Conservation (phyloP, 2,113 vertebrate species). For the Sapayoa aenigma region DNA sequence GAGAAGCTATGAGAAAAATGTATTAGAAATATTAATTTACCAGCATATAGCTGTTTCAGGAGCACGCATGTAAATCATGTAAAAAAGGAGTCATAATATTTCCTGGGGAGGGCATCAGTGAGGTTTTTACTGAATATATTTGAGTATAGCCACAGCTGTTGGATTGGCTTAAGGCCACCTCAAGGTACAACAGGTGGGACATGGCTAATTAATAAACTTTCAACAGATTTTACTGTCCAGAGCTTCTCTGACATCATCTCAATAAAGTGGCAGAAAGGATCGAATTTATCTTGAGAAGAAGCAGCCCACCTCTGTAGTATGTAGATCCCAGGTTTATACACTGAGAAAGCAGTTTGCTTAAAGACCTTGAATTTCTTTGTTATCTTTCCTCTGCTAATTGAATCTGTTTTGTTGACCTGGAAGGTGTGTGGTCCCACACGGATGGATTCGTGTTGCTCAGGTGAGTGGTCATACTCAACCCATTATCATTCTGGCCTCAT, state of each 20-base stretch:
- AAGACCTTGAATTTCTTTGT: background rate
- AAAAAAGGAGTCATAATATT: background rate
- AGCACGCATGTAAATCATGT: background rate
- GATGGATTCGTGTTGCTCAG: slow-evolving; percentile 77
- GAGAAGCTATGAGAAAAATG: background rate
- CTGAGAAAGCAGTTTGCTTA: background rate
- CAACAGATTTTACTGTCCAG: background rate
- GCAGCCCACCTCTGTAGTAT: background rate
- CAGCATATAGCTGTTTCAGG: background rate
- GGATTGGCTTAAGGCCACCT: slow-evolving; percentile 27
- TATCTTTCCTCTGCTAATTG: background rate
- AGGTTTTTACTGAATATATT: background rate
- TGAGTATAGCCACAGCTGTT: slow-evolving; percentile 27
- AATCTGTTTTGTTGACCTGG: background rate
- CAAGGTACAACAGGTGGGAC: slow-evolving; percentile 3
- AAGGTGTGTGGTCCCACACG: slow-evolving; percentile 74
- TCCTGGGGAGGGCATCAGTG: background rate
- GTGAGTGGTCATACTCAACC: background rate
- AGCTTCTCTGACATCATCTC: background rate
- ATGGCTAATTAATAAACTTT: background rate
- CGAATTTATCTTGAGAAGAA: background rate
- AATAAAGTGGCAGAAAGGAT: rapidly evolving
- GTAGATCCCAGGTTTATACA: background rate
- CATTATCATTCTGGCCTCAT: rapidly evolving
- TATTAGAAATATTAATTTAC: background rate